phyloP scores from a whole-genome alignment of 2,888 invertebrate species.

The Cephus spinipes region DNA sequence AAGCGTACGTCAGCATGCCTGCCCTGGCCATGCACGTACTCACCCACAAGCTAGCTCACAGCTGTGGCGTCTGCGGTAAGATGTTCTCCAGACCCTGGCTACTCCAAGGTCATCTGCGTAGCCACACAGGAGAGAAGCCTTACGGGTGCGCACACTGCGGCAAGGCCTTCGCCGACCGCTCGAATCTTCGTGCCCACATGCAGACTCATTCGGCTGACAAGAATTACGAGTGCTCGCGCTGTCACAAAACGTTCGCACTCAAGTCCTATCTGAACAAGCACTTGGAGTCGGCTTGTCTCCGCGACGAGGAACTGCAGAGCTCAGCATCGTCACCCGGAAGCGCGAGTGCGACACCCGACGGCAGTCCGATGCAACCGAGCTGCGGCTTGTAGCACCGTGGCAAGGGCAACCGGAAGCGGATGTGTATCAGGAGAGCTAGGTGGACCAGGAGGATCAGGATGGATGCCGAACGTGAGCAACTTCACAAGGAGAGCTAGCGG shows the following conservation, averaged over 20 bases:
- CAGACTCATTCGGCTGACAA: conserved; percentile 94
- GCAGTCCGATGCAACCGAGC: neutral
- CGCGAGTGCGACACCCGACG: neutral
- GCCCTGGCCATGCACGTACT: conserved; percentile 94
- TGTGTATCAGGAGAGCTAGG: neutral
- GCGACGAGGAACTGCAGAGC: conserved; percentile 69
- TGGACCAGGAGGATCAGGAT: conserved; percentile 16
- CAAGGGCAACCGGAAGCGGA: conserved; percentile 2
- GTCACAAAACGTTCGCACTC: conserved; percentile 92
- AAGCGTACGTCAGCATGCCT: conserved; percentile 99
- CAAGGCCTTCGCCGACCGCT: conserved; percentile 94
- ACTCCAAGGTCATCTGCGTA: conserved; percentile 86
- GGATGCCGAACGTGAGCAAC: conserved; percentile 7
- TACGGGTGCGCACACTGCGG: conserved; percentile 94
- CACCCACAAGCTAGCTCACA: conserved; percentile 93
- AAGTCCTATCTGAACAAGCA: conserved; percentile 97
- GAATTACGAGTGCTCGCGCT: conserved; percentile 88
- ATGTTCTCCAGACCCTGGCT: conserved; percentile 98
- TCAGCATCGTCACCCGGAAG: conserved; percentile 23
- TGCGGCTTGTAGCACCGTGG: conserved; percentile 14
- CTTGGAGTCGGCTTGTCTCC: conserved; percentile 89
- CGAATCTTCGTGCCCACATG: conserved; percentile 94
- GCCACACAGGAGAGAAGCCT: conserved; percentile 95
- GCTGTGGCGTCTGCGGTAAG: conserved; percentile 94
- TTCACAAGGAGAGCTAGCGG: conserved; percentile 29